These are phyloP conservation scores for Odontophorus gujanensis DNA, from an alignment of 2,113 vertebrate genomes.

Conservation along the genomic window DNA sequence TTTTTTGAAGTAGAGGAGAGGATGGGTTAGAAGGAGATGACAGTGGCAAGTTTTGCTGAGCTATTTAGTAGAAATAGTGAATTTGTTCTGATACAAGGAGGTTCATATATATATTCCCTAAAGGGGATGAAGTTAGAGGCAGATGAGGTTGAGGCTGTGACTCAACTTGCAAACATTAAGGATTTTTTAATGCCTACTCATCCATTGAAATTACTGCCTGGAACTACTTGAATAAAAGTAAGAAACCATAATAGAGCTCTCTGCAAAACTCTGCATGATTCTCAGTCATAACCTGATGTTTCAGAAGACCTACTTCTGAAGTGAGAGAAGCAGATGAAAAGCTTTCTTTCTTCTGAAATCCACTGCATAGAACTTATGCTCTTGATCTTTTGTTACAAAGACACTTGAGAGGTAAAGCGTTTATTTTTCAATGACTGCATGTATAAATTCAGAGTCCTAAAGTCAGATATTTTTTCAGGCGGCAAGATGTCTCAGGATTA, in stretches of 20 bases:
- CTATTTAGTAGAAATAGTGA: background rate
- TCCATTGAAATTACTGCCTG: background rate
- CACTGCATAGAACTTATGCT: background rate
- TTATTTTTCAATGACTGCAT: constrained; percentile 2
- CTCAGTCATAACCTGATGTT: background rate
- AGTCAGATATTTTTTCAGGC: background rate
- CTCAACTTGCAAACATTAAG: background rate
- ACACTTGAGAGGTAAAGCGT: background rate
- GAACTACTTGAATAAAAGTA: background rate
- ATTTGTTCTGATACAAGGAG: background rate
- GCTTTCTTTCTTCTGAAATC: background rate
- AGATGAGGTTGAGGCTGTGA: background rate
- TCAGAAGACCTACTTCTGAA: background rate
- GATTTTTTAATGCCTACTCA: background rate
- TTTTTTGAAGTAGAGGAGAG: background rate
- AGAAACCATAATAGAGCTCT: background rate
- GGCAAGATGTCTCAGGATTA: background rate
- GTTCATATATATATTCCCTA: background rate
- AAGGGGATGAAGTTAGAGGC: background rate
- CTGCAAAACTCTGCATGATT: background rate
- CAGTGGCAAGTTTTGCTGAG: background rate
- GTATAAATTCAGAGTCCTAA: background rate
- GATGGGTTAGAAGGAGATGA: background rate
- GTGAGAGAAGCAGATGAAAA: background rate
- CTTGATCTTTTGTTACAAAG: constrained; percentile 18